Evolutionary conservation across 2,113 vertebrate species (phyloP).

Genomic region (Hemiprocne comata): DNA sequence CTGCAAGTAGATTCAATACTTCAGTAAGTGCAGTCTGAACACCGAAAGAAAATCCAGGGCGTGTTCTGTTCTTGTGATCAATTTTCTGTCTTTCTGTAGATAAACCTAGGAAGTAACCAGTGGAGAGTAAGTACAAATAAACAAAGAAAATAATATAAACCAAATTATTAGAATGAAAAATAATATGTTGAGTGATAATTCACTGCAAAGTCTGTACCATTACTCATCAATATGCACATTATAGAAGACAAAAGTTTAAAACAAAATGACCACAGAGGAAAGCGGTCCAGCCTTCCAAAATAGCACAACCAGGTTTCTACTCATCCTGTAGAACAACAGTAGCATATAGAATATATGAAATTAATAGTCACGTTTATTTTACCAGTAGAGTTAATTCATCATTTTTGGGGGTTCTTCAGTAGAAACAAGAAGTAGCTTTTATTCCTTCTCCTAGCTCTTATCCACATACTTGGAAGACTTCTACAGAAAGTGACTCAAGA

Average conservation of each 20-base stretch:
- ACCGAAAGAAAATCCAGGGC: constrained; percentile 54
- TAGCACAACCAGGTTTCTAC: background rate
- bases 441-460: background rate
- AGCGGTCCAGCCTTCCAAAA: background rate
- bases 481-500: background rate
- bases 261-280: background rate
- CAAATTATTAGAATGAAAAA: background rate
- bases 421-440: background rate
- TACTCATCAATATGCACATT: background rate
- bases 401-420: background rate
- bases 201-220: background rate
- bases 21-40: background rate
- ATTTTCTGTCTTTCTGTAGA: constrained; percentile 12
- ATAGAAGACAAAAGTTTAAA: background rate
- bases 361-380: background rate
- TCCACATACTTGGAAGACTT: background rate
- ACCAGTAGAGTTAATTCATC: background rate
- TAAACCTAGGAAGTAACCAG: constrained; percentile 57
- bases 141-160: background rate
- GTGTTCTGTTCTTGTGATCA: constrained; percentile 13
- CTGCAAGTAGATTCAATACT: background rate
- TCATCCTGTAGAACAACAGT: background rate
- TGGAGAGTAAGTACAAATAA: background rate
- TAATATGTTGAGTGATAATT: background rate
- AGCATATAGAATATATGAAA: background rate